Evolutionary conservation across 2,113 vertebrate genomes (phyloP), one percentile per base, ranked within the genome.

Genomic region (Carollia perspicillata): DNA sequence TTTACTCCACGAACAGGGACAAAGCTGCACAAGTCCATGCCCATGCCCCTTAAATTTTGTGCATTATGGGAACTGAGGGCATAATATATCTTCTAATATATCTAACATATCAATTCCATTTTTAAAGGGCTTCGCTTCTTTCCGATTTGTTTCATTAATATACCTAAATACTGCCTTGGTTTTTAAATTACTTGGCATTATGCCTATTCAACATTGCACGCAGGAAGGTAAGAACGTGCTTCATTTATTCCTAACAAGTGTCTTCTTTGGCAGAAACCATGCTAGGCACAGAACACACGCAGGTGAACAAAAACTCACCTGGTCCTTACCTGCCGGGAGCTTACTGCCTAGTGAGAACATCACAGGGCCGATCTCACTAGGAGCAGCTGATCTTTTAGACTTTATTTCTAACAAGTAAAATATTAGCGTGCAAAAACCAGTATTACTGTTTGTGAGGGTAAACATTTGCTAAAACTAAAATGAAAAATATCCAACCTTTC

Each of bases 131-230:
- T n/a, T 26, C 28, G 14, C 4, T n/a, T 26, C 35, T 80, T 81
- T 78, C 30, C 16, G 89, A 71, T 84, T 74, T 66, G 30, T 90
- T 72, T 90, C 37, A 84, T 66, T 93, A 69, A 65, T 90, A 89
- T 0, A 77, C 53, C 60, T 89, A 96, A 69, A 89, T 44, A 93
- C 58, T 42, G 6, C 8, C 16, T 91, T 84, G 58, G 4, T 69
- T 93, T 95, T 63, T 42, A 86, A 86, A 75, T 86, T 63, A 69
- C 2, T 30, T 72, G 18, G 17, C 84, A 40, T 49, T 42, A 37
- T 93, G 23, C 18, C 9, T 44, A 92, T 66, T 18, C 77, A 86
- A 90, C 26, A 37, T 2, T 84, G 10, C 14, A 84, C 28, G 23
- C 2, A 44, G 20, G 8, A 71, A 37, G n/a, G 55, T 84, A 80